Percentiles rank a stretch among this genome's conserved stretches.
phyloP scores from a whole-genome alignment of 1,140 invertebrate genomes.

The Coboldia fuscipes region DNA sequence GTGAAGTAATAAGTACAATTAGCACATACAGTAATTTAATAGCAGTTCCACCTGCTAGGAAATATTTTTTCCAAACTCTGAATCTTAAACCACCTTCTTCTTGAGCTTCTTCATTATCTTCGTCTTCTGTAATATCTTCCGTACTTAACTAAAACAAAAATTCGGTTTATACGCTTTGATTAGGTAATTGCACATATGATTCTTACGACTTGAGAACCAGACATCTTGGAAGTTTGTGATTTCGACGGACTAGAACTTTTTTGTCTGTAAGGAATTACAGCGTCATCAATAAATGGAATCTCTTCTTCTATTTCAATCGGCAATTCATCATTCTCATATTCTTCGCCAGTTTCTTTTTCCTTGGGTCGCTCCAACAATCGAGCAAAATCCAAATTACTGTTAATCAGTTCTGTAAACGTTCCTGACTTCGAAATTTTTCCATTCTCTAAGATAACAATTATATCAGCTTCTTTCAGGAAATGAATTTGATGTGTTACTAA shows the following conservation, averaged over 20 bases:
- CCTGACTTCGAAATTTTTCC: conserved; percentile 32
- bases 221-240: too few relatives aligned
- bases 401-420: conserved; percentile 27
- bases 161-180: conserved; percentile 16
- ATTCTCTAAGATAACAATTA: conserved; percentile 56
- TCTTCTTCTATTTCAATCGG: conserved; percentile 14
- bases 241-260: too few relatives aligned
- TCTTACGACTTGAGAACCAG: neutral
- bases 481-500: conserved; percentile 73
- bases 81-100: conserved; percentile 30
- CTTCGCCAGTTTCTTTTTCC: conserved; percentile 8
- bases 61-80: conserved; percentile 37
- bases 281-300: conserved; percentile 20
- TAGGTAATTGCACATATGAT: conserved; percentile 4
- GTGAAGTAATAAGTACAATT: conserved; percentile 36
- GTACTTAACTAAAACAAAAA: conserved; percentile 1
- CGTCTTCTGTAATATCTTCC: conserved; percentile 19
- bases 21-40: conserved; percentile 31
- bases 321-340: conserved; percentile 21
- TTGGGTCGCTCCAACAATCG: conserved; percentile 23
- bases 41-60: conserved; percentile 38
- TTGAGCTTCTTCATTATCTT: conserved; percentile 24
- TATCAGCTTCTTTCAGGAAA: conserved; percentile 46
- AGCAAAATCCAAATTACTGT: conserved; percentile 29
- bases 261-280: conserved; percentile 5